A percentile compares a stretch with the other conserved stretches of the same genome.
phyloP scores from a whole-genome alignment of 35 echinoderm and acorn worm genomes.

The Lytechinus pictus region DNA sequence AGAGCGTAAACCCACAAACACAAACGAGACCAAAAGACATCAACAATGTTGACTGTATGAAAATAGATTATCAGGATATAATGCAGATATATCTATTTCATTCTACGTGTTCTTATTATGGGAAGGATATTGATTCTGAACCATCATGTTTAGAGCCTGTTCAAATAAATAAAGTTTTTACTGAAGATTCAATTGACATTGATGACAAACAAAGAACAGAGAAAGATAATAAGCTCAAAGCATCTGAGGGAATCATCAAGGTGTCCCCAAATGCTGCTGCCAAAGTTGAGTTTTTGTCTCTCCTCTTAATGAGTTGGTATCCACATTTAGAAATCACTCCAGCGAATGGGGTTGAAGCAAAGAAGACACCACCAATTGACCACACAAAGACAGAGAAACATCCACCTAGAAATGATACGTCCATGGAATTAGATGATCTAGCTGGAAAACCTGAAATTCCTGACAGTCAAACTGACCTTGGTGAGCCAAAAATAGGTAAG shows the following conservation, averaged over 20 bases:
- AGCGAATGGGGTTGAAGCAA: neutral
- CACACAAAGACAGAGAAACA: neutral
- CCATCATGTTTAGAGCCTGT: neutral
- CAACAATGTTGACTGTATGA: neutral
- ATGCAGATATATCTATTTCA: neutral
- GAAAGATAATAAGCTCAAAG: neutral
- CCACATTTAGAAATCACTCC: neutral
- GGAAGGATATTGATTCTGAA: neutral
- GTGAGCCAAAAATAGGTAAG: neutral
- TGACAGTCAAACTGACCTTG: neutral
- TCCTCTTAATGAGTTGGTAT: conserved; percentile 39
- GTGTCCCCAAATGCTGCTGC: neutral
- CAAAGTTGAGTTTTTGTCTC: conserved; percentile 37
- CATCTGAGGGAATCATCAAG: neutral
- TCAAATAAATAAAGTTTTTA: neutral
- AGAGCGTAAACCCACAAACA: neutral
- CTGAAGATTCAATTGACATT: neutral
- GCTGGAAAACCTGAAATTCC: neutral
- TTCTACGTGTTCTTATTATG: neutral
- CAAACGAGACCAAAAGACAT: neutral
- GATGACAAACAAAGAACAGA: neutral
- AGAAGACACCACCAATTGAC: neutral
- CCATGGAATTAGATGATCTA: neutral
- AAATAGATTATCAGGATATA: neutral
- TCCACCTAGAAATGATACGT: neutral